Evolutionary conservation across 2,113 vertebrate species (phyloP).

Genomic region (Solea senegalensis): DNA sequence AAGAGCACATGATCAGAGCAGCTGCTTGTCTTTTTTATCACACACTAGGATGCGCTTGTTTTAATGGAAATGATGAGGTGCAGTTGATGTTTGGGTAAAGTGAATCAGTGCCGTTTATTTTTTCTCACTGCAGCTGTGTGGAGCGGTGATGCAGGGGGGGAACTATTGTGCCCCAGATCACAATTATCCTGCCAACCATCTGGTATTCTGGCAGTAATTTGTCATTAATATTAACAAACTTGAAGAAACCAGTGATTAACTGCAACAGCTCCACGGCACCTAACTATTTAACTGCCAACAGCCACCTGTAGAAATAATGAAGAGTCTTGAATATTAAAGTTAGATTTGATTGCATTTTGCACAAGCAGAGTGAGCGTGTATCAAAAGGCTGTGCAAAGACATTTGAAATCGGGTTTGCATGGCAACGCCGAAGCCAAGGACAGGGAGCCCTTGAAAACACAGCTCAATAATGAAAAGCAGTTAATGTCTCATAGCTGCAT

Average conservation of each 20-base stretch:
- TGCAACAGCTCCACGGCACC: slow-evolving; percentile 12
- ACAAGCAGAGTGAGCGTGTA: neutral
- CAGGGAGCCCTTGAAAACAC: neutral
- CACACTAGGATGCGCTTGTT: neutral
- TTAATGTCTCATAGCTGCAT: neutral
- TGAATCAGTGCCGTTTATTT: slow-evolving; percentile 1
- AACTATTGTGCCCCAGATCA: slow-evolving; percentile 14
- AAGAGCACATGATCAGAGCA: no score
- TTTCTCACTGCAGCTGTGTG: slow-evolving; percentile 19
- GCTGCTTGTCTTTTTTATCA: neutral
- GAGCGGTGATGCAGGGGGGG: neutral
- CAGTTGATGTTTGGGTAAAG: neutral
- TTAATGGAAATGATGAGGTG: neutral
- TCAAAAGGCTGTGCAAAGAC: neutral
- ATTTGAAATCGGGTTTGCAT: neutral
- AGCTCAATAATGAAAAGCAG: no score
- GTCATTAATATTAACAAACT: slow-evolving; percentile 33
- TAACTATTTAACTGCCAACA: slow-evolving; percentile 15
- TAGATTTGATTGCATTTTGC: neutral
- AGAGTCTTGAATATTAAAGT: neutral
- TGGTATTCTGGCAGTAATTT: slow-evolving; percentile 28
- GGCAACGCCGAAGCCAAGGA: slow-evolving; percentile 9
- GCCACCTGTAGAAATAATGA: slow-evolving; percentile 10
- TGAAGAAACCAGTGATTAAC: slow-evolving; percentile 3
- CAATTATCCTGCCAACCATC: slow-evolving; percentile 30